phyloP scores from a whole-genome alignment of 92 coral and sea anemone genomes.

The Pocillopora grandis region DNA sequence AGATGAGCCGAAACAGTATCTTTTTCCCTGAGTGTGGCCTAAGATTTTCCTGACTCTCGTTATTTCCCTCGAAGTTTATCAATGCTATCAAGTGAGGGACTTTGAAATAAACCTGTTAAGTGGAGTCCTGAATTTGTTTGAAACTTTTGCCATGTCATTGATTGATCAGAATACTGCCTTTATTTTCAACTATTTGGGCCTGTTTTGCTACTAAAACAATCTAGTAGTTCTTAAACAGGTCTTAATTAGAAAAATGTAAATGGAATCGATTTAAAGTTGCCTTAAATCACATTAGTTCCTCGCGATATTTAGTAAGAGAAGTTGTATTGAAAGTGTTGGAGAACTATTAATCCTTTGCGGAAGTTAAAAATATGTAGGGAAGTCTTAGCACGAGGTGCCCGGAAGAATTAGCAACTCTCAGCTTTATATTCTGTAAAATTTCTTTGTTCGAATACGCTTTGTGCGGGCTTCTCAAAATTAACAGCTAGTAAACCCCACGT shows the following conservation, averaged over 20 bases:
- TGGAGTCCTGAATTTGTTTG: not conserved
- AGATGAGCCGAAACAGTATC: no score
- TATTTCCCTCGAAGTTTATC: no score
- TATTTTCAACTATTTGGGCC: not conserved
- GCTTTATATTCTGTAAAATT: not conserved
- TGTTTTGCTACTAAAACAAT: not conserved
- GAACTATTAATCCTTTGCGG: no score
- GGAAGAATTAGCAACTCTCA: not conserved
- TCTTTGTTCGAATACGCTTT: not conserved
- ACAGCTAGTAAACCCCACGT: constrained; percentile 1
- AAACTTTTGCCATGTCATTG: not conserved
- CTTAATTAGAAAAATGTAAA: not conserved
- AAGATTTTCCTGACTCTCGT: no score
- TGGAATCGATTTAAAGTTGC: not conserved
- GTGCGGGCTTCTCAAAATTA: not conserved
- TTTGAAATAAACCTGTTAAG: not conserved
- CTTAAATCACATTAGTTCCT: not conserved
- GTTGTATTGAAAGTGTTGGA: no score
- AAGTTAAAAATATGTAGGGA: no score
- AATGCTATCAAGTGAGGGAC: not conserved
- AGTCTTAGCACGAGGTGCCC: no score
- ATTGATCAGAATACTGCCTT: not conserved
- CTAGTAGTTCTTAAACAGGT: not conserved
- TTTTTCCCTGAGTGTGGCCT: no score
- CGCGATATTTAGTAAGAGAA: no score